phyloP scores from a whole-genome alignment of 2,888 invertebrate genomes.

The Eupithecia tripunctaria region DNA sequence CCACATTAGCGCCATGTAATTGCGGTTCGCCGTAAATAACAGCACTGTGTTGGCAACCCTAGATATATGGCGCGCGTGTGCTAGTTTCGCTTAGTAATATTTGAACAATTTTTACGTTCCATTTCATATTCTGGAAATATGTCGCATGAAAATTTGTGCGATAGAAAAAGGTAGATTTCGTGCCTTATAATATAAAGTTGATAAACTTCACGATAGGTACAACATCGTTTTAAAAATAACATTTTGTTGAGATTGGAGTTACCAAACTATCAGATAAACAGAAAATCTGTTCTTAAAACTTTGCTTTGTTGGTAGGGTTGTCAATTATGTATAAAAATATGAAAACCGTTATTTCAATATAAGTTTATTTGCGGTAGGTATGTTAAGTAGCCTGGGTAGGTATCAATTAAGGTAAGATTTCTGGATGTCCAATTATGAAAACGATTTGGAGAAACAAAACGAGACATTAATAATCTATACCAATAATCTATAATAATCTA shows the following conservation, averaged over 20 bases:
- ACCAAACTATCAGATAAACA: conserved; percentile 63
- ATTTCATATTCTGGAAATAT: conserved; percentile 8
- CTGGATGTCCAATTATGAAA: not conserved
- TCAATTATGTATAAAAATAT: not conserved
- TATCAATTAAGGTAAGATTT: not conserved
- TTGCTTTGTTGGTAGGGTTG: conserved; percentile 46
- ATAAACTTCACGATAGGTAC: conserved; percentile 42
- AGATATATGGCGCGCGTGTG: conserved; percentile 35
- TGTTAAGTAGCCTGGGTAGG: too few species aligned
- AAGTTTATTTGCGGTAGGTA: not conserved
- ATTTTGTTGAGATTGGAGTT: conserved; percentile 55
- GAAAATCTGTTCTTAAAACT: conserved; percentile 50
- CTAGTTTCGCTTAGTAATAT: conserved; percentile 30
- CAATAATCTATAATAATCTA: not conserved
- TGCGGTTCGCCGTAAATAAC: conserved; percentile 45
- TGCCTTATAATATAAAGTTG: conserved; percentile 34
- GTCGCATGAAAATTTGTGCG: not conserved
- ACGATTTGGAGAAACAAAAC: not conserved
- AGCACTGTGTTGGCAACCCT: conserved; percentile 41
- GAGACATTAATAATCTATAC: not conserved
- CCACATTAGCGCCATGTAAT: conserved; percentile 47
- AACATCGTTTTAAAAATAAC: conserved; percentile 52
- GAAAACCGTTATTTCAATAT: not conserved
- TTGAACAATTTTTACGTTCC: conserved; percentile 19
- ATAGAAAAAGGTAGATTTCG: not conserved